Percentiles rank a stretch among this genome's conserved stretches.
phyloP scores from a whole-genome alignment of 2,888 invertebrate species.

The Acrobasis repandana region DNA sequence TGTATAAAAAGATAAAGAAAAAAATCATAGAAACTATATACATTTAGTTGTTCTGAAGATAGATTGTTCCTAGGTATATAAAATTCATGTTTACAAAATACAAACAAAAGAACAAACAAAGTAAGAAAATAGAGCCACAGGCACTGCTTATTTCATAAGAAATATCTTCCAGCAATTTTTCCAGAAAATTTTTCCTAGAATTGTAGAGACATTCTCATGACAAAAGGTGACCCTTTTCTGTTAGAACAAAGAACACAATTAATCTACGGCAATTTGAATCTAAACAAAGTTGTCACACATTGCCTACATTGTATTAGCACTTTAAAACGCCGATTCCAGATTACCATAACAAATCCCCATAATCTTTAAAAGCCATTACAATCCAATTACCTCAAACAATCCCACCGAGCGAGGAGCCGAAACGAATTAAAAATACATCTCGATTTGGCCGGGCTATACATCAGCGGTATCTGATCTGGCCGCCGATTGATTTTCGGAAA shows the following conservation, averaged over 20 bases:
- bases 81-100: too few relatives aligned
- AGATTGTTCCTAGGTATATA: too few relatives aligned
- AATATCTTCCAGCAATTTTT: too few relatives aligned
- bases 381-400: slow-evolving; percentile 26
- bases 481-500: slow-evolving; percentile 72
- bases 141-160: too few relatives aligned
- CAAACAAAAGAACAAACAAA: too few relatives aligned
- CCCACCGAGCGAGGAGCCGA: slow-evolving; percentile 7
- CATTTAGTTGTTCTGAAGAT: too few relatives aligned
- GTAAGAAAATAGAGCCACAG: too few relatives aligned
- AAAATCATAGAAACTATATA: too few relatives aligned
- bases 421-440: slow-evolving; percentile 37
- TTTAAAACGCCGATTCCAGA: background rate
- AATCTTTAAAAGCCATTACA: slow-evolving; percentile 18
- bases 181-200: too few relatives aligned
- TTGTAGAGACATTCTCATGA: too few relatives aligned
- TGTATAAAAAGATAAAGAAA: too few relatives aligned
- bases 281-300: background rate
- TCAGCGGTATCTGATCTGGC: slow-evolving; percentile 61
- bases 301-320: background rate
- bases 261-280: background rate
- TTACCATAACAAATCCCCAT: slow-evolving; percentile 12
- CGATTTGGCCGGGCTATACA: slow-evolving; percentile 45
- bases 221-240: too few relatives aligned
- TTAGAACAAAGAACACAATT: background rate